Evolutionary conservation across 1,140 invertebrate species (phyloP).

Genomic region (Eubasilissa regina): DNA sequence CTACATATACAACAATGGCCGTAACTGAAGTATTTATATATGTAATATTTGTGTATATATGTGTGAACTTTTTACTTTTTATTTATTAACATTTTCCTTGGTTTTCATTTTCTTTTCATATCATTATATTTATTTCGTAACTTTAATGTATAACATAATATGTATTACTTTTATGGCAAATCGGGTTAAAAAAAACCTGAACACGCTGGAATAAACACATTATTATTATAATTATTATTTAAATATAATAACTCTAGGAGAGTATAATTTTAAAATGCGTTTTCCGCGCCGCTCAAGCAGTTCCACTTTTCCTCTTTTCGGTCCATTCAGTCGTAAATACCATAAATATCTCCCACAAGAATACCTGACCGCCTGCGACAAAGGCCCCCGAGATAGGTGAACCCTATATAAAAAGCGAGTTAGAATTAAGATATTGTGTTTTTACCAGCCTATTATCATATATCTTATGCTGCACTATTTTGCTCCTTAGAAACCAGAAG

Average conservation of each 20-base stretch:
- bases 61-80: too few relatives aligned
- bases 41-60: too few relatives aligned
- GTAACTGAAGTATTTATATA: too few relatives aligned
- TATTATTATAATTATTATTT: too few relatives aligned
- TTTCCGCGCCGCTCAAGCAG: constrained; percentile 15
- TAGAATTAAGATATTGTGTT: constrained; percentile 41
- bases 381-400: constrained; percentile 29
- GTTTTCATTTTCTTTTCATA: too few relatives aligned
- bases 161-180: too few relatives aligned
- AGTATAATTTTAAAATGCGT: background rate
- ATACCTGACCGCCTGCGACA: constrained; percentile 38
- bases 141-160: too few relatives aligned
- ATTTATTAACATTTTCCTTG: too few relatives aligned
- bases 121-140: too few relatives aligned
- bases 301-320: constrained; percentile 35
- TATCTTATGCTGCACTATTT: constrained; percentile 34
- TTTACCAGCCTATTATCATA: constrained; percentile 40
- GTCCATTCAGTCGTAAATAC: constrained; percentile 40
- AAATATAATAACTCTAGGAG: background rate
- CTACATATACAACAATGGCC: too few relatives aligned
- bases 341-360: constrained; percentile 39
- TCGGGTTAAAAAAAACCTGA: too few relatives aligned
- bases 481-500: constrained; percentile 31
- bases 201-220: too few relatives aligned
- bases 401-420: constrained; percentile 29